These are phyloP conservation scores for Aphidius ervi DNA, from an alignment of 1,140 invertebrate species.

Conservation along the genomic window DNA sequence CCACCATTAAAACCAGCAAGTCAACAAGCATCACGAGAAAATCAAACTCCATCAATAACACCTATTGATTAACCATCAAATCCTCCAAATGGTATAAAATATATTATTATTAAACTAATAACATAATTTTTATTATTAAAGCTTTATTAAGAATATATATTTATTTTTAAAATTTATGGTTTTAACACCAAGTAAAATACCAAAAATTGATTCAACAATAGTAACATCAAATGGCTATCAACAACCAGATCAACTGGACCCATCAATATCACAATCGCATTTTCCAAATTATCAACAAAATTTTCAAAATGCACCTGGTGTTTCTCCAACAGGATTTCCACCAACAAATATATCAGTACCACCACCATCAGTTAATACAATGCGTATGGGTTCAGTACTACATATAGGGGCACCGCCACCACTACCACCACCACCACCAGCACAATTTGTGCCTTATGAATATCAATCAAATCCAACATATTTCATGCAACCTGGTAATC, in stretches of 20 bases:
- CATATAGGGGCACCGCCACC: slow-evolving; percentile 35
- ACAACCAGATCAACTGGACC: slow-evolving; percentile 26
- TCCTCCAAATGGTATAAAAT: slow-evolving; percentile 39
- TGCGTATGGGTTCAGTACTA: slow-evolving; percentile 36
- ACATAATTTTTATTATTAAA: too few species aligned
- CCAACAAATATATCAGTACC: slow-evolving; percentile 45
- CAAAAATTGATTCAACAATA: slow-evolving; percentile 35
- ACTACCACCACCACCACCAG: slow-evolving; percentile 36
- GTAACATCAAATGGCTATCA: slow-evolving; percentile 40
- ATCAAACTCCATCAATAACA: slow-evolving; percentile 29
- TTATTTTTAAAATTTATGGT: slow-evolving; percentile 19
- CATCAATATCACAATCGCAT: slow-evolving; percentile 35
- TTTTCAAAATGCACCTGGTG: slow-evolving; percentile 33
- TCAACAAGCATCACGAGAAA: slow-evolving; percentile 36
- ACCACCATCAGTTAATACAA: slow-evolving; percentile 42
- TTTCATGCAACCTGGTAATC: slow-evolving; percentile 37
- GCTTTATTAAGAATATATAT: slow-evolving; percentile 12
- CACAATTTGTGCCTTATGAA: slow-evolving; percentile 41
- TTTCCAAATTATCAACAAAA: slow-evolving; percentile 39
- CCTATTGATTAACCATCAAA: slow-evolving; percentile 38
- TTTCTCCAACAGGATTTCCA: slow-evolving; percentile 45
- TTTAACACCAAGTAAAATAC: slow-evolving; percentile 36
- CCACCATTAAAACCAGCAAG: slow-evolving; percentile 55
- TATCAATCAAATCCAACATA: slow-evolving; percentile 42
- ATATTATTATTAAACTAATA: slow-evolving; percentile 15